Conservation (phyloP, 1,140 invertebrate species). For the Conus ventricosus region DNA sequence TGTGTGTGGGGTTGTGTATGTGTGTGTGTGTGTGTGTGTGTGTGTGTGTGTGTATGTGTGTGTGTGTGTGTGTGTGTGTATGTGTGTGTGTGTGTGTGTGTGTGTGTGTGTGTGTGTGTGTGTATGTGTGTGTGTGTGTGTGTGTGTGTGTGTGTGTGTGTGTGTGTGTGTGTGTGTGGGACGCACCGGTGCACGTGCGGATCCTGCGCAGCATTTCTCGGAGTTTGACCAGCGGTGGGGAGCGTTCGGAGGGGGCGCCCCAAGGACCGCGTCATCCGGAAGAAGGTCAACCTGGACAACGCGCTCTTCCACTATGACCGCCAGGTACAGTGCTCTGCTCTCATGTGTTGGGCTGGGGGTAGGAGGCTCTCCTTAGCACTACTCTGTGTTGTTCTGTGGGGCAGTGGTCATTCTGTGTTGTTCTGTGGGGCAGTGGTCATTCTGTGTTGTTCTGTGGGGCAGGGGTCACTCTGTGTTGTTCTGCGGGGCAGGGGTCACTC, state of each 20-base stretch:
- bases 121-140: background rate
- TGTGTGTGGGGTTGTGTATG: no score
- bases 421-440: no score
- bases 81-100: constrained; percentile 20
- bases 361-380: background rate
- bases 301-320: constrained; percentile 48
- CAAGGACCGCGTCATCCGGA: constrained; percentile 50
- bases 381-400: no score
- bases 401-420: no score
- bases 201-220: constrained; percentile 59
- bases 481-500: no score
- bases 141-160: no score
- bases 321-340: no score
- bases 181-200: background rate
- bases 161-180: background rate
- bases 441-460: no score
- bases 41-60: constrained; percentile 17
- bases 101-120: constrained; percentile 23
- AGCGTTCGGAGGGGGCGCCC: constrained; percentile 58
- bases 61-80: constrained; percentile 21
- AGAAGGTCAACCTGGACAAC: constrained; percentile 56
- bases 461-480: no score
- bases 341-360: no score
- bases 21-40: no score
- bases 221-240: constrained; percentile 58